Evolutionary conservation across 2,888 invertebrate species (phyloP), one percentile per base, ranked within the genome.

Genomic region (Pseudanteris insignis): DNA sequence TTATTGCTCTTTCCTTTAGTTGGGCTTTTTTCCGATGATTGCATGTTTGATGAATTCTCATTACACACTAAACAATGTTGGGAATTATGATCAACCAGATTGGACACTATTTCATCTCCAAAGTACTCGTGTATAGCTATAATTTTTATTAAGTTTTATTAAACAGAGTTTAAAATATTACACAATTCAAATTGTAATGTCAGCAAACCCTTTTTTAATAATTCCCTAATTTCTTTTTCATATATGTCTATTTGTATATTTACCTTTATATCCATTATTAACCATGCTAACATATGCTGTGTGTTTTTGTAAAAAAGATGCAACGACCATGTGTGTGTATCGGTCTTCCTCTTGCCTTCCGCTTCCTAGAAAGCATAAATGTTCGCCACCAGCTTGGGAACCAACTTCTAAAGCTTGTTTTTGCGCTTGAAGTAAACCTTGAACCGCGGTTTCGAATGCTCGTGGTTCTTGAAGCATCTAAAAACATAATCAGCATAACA

Each of bases 261-360:
- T 63, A 83, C 84, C 84, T 78, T 84, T 81, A 81, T 96, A 98
- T 2, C 98, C 98, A 51, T 96, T 96, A 65, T 90, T 89, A 11
- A 96, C 85, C 81, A 96, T 86, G 36, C 95, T 94, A 34, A 99
- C 93, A 78, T 93, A 96, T 70, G 91, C 90, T 0, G 92, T 92
- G 76, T 94, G 92, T 77, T 92, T 91, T 81, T 97, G 96, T 34
- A 99, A 84, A 80, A 99, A 97, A 50, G 94, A 94, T 3, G 98
- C 94, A 9, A 99, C 93, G 13, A 97, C 96, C 98, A 99, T 99
- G 77, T 96, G 92, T 10, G 96, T 94, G 77, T 95, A 96, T 70
- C 92, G 92, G 79, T 97, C 96, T 81, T 95, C 94, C 74, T 96
- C 95, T 68, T 91, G 88, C 36, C 94, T 86, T 1, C 97, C 97